A percentile compares a stretch with the other conserved stretches of the same genome.
These are phyloP conservation scores for Bombus terrestris DNA, from an alignment of 1,140 invertebrate genomes.

Conservation along the genomic window DNA sequence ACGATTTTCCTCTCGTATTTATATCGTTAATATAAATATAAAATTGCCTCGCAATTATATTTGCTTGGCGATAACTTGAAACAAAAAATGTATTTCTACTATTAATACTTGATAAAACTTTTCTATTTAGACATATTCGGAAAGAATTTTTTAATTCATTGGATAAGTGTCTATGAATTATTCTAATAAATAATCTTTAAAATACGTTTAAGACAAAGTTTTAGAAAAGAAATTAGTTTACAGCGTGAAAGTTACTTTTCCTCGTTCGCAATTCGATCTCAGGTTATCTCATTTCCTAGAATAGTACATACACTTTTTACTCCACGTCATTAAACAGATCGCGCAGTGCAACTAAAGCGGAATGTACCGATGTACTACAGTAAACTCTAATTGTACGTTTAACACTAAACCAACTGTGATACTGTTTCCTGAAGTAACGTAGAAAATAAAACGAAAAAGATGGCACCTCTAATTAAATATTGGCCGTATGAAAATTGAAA, in stretches of 20 bases:
- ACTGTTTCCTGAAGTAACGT: no score
- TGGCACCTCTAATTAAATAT: no score
- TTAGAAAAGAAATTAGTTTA: no score
- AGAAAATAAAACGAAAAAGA: background rate
- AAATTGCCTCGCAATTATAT: background rate
- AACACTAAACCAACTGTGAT: background rate
- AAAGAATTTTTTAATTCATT: no score
- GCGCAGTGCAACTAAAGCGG: background rate
- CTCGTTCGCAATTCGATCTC: background rate
- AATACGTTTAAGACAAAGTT: background rate
- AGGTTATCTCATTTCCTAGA: background rate
- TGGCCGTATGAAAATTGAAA: no score
- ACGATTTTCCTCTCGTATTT: background rate
- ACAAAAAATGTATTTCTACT: no score
- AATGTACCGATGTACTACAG: background rate
- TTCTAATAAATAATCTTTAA: background rate
- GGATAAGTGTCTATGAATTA: no score
- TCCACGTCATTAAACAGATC: constrained; percentile 4
- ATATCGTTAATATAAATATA: background rate
- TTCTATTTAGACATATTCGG: no score
- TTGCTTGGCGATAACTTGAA: background rate
- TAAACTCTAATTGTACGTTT: background rate
- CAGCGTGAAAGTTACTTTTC: background rate
- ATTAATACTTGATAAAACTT: no score
- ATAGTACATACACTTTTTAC: background rate